Evolutionary conservation across 2,113 vertebrate genomes (phyloP).

Genomic region (Carassius auratus): DNA sequence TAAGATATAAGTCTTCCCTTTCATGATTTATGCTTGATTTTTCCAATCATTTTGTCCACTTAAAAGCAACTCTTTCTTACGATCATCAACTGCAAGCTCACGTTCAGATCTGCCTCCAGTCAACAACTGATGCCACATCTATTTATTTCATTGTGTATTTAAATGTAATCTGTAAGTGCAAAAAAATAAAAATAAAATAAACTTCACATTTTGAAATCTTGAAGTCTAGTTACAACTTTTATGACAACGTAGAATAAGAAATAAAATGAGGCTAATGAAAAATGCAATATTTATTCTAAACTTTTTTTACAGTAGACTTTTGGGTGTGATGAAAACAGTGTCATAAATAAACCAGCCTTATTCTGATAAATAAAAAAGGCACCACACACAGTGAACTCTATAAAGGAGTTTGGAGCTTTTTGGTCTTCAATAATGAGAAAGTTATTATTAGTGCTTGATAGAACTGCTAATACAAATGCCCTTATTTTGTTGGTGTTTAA

Average conservation of each 20-base stretch:
- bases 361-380: conserved; percentile 10
- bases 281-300: conserved; percentile 6
- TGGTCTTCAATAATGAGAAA: not conserved
- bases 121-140: too few relatives aligned
- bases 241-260: not conserved
- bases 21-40: not conserved
- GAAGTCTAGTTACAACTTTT: not conserved
- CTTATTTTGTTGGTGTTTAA: not conserved
- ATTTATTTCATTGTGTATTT: not conserved
- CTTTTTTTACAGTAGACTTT: not conserved
- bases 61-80: too few relatives aligned
- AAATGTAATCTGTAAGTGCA: not conserved
- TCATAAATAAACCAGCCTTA: not conserved
- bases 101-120: too few relatives aligned
- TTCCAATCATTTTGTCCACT: too few relatives aligned
- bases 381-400: not conserved
- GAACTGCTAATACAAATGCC: not conserved
- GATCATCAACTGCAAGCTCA: too few relatives aligned
- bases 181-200: not conserved
- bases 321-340: not conserved
- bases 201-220: not conserved
- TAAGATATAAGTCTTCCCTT: not conserved
- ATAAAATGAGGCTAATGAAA: not conserved
- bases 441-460: too few relatives aligned
- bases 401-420: not conserved